A percentile compares a stretch with the other conserved stretches of the same genome.
phyloP scores from a whole-genome alignment of 1,140 invertebrate species.

The Epicauta chinensis region DNA sequence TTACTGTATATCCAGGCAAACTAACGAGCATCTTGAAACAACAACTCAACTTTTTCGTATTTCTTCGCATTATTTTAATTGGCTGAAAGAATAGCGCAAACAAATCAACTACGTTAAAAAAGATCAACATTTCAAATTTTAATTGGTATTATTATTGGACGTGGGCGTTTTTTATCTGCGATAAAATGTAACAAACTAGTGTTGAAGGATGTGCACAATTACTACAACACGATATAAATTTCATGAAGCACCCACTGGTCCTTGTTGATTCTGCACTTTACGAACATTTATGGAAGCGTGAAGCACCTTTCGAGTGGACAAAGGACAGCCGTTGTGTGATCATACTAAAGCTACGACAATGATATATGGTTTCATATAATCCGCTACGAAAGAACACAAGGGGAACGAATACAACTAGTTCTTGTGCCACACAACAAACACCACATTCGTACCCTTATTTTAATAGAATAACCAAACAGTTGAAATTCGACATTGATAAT shows the following conservation, averaged over 20 bases:
- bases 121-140: background rate
- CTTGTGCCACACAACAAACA: too few species aligned
- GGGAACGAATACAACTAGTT: too few species aligned
- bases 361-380: conserved; percentile 24
- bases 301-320: conserved; percentile 19
- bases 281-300: conserved; percentile 21
- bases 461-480: too few species aligned
- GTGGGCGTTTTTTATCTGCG: background rate
- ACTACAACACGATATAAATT: conserved; percentile 21
- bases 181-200: background rate
- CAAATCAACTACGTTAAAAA: background rate
- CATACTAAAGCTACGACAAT: conserved; percentile 13
- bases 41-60: background rate
- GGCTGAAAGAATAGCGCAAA: background rate
- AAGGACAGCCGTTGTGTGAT: conserved; percentile 14
- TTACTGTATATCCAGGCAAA: too few species aligned
- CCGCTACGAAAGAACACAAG: conserved; percentile 1
- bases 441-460: too few species aligned
- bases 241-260: conserved; percentile 9
- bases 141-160: background rate
- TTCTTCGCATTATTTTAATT: background rate
- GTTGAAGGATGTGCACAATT: conserved; percentile 16
- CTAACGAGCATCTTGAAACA: too few species aligned
- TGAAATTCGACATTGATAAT: too few species aligned
- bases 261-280: conserved; percentile 27